These are phyloP conservation scores for Pomacea maculata DNA, from an alignment of 1,140 invertebrate species.

Conservation along the genomic window DNA sequence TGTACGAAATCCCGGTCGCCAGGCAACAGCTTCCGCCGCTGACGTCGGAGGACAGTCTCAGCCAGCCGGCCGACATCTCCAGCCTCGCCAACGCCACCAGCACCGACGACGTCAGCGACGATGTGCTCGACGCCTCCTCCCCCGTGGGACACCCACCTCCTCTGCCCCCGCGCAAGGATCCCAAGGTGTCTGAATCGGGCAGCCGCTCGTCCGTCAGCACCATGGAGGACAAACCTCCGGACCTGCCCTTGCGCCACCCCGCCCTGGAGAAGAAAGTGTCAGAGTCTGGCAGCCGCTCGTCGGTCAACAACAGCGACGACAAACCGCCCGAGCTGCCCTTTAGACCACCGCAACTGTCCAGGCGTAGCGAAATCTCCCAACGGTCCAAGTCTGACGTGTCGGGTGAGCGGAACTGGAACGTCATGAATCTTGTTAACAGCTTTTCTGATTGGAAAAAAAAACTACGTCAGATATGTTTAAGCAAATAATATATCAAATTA, in stretches of 20 bases:
- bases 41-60: slow-evolving; percentile 25
- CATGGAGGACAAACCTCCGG: slow-evolving; percentile 30
- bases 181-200: slow-evolving; percentile 27
- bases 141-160: slow-evolving; percentile 27
- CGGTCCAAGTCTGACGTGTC: slow-evolving; percentile 29
- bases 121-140: slow-evolving; percentile 20
- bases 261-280: slow-evolving; percentile 19
- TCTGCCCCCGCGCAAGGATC: slow-evolving; percentile 31
- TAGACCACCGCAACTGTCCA: slow-evolving; percentile 25
- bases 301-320: slow-evolving; percentile 1
- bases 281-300: slow-evolving; percentile 19
- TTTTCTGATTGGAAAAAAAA: no score
- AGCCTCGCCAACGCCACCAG: slow-evolving; percentile 26
- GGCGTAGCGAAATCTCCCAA: slow-evolving; percentile 27
- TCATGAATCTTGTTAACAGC: no score
- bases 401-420: slow-evolving; percentile 17
- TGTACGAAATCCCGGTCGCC: slow-evolving; percentile 41
- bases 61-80: slow-evolving; percentile 21
- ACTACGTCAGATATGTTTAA: no score
- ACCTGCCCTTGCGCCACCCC: slow-evolving; percentile 35
- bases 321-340: slow-evolving; percentile 39
- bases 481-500: no score
- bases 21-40: slow-evolving; percentile 22
- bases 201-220: slow-evolving; percentile 15
- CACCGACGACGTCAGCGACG: slow-evolving; percentile 33